Evolutionary conservation across 2,113 vertebrate genomes (phyloP).

Genomic region (Chelonoidis abingdonii): DNA sequence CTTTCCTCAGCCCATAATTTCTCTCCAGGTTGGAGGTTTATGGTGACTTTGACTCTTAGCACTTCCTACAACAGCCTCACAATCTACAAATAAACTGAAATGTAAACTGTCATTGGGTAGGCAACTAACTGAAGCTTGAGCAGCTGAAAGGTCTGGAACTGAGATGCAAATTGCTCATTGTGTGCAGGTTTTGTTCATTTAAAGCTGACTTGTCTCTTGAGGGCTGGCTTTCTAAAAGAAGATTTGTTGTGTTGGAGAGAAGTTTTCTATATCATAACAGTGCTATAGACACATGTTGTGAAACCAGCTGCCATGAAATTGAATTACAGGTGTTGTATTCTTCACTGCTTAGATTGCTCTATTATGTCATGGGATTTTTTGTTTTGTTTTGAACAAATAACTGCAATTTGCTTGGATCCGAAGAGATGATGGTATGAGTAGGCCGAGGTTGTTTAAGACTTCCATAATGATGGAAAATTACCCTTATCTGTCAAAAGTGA

Average conservation of each 20-base stretch:
- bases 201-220: conserved; percentile 53
- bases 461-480: conserved; percentile 80
- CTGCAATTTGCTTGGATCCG: conserved; percentile 77
- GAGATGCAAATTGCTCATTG: conserved; percentile 50
- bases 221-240: conserved; percentile 36
- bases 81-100: conserved; percentile 40
- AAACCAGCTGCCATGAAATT: conserved; percentile 84
- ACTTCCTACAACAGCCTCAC: conserved; percentile 37
- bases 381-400: conserved; percentile 83
- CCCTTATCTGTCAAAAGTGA: conserved; percentile 69
- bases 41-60: conserved; percentile 47
- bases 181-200: conserved; percentile 48
- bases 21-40: conserved; percentile 40
- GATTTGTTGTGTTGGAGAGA: conserved; percentile 46
- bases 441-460: conserved; percentile 78
- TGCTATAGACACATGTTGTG: conserved; percentile 72
- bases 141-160: neutral
- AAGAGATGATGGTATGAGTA: conserved; percentile 69
- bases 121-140: neutral
- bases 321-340: conserved; percentile 83
- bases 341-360: conserved; percentile 77
- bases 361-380: conserved; percentile 75
- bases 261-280: conserved; percentile 61
- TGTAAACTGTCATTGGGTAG: neutral
- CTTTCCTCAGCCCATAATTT: conserved; percentile 11